Conservation (phyloP, 1,140 invertebrate genomes). For the Ooceraea biroi region DNA sequence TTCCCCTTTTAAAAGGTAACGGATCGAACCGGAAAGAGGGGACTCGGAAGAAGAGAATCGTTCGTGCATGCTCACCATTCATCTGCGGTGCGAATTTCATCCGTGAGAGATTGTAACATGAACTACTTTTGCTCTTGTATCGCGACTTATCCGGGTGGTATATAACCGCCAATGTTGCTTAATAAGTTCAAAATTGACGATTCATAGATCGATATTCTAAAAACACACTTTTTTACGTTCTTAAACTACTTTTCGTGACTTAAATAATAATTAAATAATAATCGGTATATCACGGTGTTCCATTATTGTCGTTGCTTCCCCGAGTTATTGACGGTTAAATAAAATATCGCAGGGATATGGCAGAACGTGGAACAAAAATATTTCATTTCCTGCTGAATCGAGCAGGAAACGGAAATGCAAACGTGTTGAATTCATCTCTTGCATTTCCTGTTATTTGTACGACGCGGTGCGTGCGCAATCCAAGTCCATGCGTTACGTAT, state of each 20-base stretch:
- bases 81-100: conserved; percentile 47
- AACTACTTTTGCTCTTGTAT: conserved; percentile 24
- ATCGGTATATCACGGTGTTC: not conserved
- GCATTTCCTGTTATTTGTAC: conserved; percentile 5
- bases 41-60: not conserved
- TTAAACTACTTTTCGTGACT: not conserved
- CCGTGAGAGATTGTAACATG: conserved; percentile 39
- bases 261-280: not conserved
- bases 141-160: conserved; percentile 1
- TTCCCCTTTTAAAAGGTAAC: conserved; percentile 52
- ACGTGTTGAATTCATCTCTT: conserved; percentile 4
- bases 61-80: conserved; percentile 56
- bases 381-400: not conserved
- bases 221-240: not conserved
- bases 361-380: not conserved
- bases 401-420: conserved; percentile 32
- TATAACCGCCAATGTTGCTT: not conserved
- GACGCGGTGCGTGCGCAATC: not conserved
- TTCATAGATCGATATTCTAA: not conserved
- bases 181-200: not conserved
- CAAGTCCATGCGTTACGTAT: conserved; percentile 30
- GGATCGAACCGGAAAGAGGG: not conserved
- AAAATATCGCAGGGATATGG: not conserved
- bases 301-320: not conserved
- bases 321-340: not conserved